phyloP scores from a whole-genome alignment of 2,113 vertebrate species.

The Scopus umbretta region DNA sequence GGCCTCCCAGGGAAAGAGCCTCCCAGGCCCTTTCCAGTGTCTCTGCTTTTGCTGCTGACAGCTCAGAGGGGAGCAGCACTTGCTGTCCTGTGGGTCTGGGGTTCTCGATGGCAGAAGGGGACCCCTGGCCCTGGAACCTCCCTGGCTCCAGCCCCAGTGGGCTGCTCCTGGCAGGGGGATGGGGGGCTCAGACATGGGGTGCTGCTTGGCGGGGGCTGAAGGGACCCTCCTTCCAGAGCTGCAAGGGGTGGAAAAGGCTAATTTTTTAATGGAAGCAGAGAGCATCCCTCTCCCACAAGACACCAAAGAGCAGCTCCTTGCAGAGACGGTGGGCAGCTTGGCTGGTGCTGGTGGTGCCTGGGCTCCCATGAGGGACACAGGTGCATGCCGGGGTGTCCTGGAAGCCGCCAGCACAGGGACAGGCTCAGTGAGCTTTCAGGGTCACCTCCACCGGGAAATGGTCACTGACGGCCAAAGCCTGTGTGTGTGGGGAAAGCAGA shows the following conservation, averaged over 20 bases:
- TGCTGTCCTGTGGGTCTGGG: rapidly evolving
- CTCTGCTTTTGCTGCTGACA: background rate
- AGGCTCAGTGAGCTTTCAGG: slow-evolving; percentile 8
- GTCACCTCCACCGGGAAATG: slow-evolving; percentile 84
- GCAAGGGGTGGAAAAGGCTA: background rate
- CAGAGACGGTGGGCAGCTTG: rapidly evolving
- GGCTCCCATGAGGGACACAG: rapidly evolving
- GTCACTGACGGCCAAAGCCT: slow-evolving; percentile 83
- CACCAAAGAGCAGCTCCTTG: rapidly evolving
- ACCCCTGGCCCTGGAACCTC: rapidly evolving
- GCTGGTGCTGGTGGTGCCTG: rapidly evolving
- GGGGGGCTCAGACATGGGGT: rapidly evolving
- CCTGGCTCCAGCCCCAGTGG: background rate
- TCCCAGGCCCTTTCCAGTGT: background rate
- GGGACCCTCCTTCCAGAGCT: background rate
- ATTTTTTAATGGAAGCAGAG: slow-evolving; percentile 10
- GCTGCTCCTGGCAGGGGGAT: background rate
- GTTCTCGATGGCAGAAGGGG: background rate
- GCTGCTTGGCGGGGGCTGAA: background rate
- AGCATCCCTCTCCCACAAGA: background rate
- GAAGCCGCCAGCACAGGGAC: rapidly evolving
- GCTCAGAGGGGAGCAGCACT: background rate
- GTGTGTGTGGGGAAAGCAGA: background rate
- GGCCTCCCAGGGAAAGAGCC: too few species aligned
- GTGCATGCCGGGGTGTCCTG: rapidly evolving